Base-by-base conservation (phyloP, 1,140 invertebrate genomes). In the Venturia canescens region DNA sequence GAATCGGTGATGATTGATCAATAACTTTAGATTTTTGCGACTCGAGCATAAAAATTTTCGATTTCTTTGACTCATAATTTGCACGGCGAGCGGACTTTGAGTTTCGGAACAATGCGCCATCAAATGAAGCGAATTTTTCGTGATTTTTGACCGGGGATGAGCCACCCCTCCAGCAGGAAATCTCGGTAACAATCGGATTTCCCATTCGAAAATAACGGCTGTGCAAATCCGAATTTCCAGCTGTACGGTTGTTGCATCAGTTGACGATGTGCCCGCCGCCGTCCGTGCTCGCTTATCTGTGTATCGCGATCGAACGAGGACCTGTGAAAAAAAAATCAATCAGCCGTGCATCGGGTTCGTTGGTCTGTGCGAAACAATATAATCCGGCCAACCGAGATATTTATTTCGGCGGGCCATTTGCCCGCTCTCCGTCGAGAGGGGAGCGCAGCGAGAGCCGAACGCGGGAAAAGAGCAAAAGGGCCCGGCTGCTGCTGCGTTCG, bases 331-430 rank as follows among this genome's bases (percentile, higher is more conserved):
- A 53, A 53, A 53, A 53, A 53, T 53, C 57, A 21, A 60, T 21
- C 16, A 21, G 57, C 57, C 18, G 57, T 60, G 23, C 3, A 60
- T 60, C n/a, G 16, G 57, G 57, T n/a, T 60, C 57, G 57, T 60
- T 23, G 57, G 57, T 23, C 57, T n/a, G 57, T 60, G 57, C 18
- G 57, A 60, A 60, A 60, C 57, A 60, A 60, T 60, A 60, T 60
- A 60, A 60, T 60, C 57, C 57, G 21, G 18, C 57, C n/a, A 60
- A 23, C 57, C 21, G 57, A n/a, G 57, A 60, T 60, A 60, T 60
- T 60, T 60, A 60, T 60, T 60, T 60, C 57, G n/a, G 18, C 57
- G n/a, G 23, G 18, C 18, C 57, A 60, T 60, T 60, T 11, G 57
- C 4, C 50, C 3, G 57, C n/a, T 60, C 57, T 21, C 23, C n/a